phyloP scores from a whole-genome alignment of 30 jellyfish, hydroid and myxozoan genomes.

The Aurelia aurita region DNA sequence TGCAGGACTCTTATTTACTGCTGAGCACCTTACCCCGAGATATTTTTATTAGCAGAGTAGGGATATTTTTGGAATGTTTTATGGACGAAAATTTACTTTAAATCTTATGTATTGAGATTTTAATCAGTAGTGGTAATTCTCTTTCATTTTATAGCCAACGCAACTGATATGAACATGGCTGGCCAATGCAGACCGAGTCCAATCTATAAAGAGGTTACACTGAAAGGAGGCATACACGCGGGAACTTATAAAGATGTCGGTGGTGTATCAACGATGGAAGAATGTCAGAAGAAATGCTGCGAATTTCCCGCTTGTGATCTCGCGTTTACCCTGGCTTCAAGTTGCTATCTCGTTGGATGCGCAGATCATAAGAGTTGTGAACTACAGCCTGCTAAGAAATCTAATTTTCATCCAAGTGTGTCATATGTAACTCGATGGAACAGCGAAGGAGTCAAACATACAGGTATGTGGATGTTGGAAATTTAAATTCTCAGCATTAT shows the following conservation, averaged over 20 bases:
- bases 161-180: slow-evolving; percentile 91
- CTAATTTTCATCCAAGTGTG: slow-evolving; percentile 90
- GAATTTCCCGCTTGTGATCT: slow-evolving; percentile 98
- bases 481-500: too few species aligned
- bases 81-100: too few species aligned
- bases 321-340: slow-evolving; percentile 94
- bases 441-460: slow-evolving; percentile 96
- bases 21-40: too few species aligned
- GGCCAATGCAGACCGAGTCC: slow-evolving; percentile 95
- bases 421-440: slow-evolving; percentile 98
- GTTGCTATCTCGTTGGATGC: slow-evolving; percentile 97
- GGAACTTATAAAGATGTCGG: slow-evolving; percentile 99
- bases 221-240: slow-evolving; percentile 98
- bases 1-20: not conserved
- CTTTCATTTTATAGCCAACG: slow-evolving; percentile 55
- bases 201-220: slow-evolving; percentile 89
- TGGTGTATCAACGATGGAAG: slow-evolving; percentile 97
- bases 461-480: slow-evolving; percentile 84
- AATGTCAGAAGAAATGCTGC: slow-evolving; percentile 96
- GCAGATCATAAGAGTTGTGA: slow-evolving; percentile 93
- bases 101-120: too few species aligned
- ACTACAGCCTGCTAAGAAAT: slow-evolving; percentile 89
- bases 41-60: too few species aligned
- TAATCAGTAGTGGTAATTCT: too few species aligned
- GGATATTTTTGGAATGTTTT: too few species aligned